Evolutionary conservation across 2,797 vertebrate genomes (phyloP).

Genomic region (Glossophaga mutica): DNA sequence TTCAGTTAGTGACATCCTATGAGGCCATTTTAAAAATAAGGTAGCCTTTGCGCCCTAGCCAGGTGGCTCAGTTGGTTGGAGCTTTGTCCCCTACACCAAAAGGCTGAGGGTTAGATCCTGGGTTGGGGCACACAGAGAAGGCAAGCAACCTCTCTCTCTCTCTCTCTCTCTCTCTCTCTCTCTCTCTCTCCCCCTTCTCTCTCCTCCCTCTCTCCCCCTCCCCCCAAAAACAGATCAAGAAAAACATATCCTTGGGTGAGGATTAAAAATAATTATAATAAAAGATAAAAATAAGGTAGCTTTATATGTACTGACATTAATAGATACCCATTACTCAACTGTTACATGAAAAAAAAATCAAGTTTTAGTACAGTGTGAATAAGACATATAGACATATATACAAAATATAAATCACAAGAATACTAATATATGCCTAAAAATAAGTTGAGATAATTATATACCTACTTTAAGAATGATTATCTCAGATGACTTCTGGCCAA

Average conservation of each 20-base stretch:
- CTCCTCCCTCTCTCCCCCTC: too few species aligned
- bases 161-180: too few species aligned
- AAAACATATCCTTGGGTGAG: too few species aligned
- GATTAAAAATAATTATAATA: background rate
- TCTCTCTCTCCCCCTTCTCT: too few species aligned
- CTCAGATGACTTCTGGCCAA: too few species aligned
- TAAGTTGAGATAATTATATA: background rate
- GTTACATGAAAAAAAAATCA: background rate
- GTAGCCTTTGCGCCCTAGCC: too few species aligned
- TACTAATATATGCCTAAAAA: background rate
- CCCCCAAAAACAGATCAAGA: too few species aligned
- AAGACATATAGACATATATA: background rate
- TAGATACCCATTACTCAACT: background rate
- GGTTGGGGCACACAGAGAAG: too few species aligned
- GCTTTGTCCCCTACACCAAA: too few species aligned
- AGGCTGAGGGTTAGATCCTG: too few species aligned
- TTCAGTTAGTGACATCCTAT: background rate
- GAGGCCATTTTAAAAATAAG: background rate
- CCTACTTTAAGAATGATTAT: slow-evolving; percentile 31
- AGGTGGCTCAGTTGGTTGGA: too few species aligned
- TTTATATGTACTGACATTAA: background rate
- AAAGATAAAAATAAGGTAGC: background rate
- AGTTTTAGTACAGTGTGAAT: background rate
- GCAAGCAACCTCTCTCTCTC: too few species aligned
- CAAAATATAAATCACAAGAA: background rate